Evolutionary conservation across 2,797 vertebrate genomes (phyloP).

Genomic region (Sebastes hubbsi): DNA sequence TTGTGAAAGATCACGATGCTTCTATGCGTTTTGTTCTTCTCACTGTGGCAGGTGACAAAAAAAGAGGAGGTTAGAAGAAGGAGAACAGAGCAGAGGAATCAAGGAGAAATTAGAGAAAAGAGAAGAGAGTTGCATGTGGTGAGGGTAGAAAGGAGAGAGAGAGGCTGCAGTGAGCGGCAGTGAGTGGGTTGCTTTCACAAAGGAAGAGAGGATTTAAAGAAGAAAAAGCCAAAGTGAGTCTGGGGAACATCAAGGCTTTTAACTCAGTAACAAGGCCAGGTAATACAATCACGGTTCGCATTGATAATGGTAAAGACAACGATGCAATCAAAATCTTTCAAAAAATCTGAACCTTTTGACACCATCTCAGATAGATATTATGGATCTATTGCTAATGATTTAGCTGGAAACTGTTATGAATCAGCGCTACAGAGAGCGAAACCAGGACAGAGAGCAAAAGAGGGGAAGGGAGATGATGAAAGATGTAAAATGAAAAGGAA

Average conservation of each 20-base stretch:
- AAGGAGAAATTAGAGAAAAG: slow-evolving; percentile 45
- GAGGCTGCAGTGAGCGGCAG: slow-evolving; percentile 11
- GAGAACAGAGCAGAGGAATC: slow-evolving; percentile 33
- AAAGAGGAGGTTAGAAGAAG: slow-evolving; percentile 19
- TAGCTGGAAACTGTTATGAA: background rate
- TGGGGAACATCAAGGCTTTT: slow-evolving; percentile 9
- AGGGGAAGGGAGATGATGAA: slow-evolving; percentile 1
- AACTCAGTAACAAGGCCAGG: slow-evolving; percentile 12
- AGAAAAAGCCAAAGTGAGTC: slow-evolving; percentile 7
- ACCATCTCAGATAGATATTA: background rate
- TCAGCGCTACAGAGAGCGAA: slow-evolving; percentile 15
- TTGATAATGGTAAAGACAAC: background rate
- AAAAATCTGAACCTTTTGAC: background rate
- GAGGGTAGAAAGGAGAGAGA: slow-evolving; percentile 4
- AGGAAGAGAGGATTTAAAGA: slow-evolving; percentile 43
- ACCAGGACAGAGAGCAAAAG: slow-evolving; percentile 12
- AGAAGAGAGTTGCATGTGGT: background rate
- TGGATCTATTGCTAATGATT: background rate
- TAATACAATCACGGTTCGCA: background rate
- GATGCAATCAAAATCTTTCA: slow-evolving; percentile 1
- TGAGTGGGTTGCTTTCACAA: slow-evolving; percentile 47
- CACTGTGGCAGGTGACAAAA: slow-evolving; percentile 20
- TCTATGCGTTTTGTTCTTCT: slow-evolving; percentile 18
- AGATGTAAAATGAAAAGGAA: slow-evolving; percentile 19
- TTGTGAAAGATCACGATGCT: background rate